Base-by-base conservation (phyloP, 2,888 invertebrate genomes). In the Patella ulyssiponensis region DNA sequence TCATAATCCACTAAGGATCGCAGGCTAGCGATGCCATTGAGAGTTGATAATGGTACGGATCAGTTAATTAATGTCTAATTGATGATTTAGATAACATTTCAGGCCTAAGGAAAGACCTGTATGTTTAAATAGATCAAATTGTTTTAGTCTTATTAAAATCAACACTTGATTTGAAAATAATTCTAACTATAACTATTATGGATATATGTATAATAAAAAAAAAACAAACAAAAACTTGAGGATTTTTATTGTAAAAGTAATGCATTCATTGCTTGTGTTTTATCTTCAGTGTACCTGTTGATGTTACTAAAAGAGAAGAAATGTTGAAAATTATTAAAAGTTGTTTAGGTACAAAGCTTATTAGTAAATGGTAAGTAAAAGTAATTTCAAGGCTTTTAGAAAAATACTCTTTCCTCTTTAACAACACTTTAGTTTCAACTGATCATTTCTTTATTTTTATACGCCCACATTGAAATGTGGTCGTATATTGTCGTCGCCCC, bases 301-400 rank as follows among this genome's bases (percentile, higher is more conserved):
- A 98, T 91, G 91, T 95, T 74, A 96, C 94, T 86, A 95, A 98
- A 89, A 88, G 87, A 79, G 94, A 94, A 1, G 96, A 97, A 89
- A 93, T 99, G 91, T 94, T 95, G 83, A 96, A 97, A 89, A 98
- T 98, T 80, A 95, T 94, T 71, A 95, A 95, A 89, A 96, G 98
- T 5, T 99, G 98, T 91, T 95, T 99, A 70, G 98, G 98, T 78
- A 99, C 99, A 0, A 99, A 99, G 92, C 98, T 99, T 92, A 95
- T 99, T 91, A 96, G 96, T 17, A 96, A 96, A 89, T 99, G 98
- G 98, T 92, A 82, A 78, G 88, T 80, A 33, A 44, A 9, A 44
- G 9, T 9, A 9, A 44, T 9, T 0, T 11, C 14, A 53, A 33
- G 33, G 5, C 11, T 70, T n/a, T 15, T 7, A 58, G 56, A 44